Evolutionary conservation across 2,888 invertebrate species (phyloP), one percentile per base, ranked within the genome.

Genomic region (Tetanocera ferruginea): DNA sequence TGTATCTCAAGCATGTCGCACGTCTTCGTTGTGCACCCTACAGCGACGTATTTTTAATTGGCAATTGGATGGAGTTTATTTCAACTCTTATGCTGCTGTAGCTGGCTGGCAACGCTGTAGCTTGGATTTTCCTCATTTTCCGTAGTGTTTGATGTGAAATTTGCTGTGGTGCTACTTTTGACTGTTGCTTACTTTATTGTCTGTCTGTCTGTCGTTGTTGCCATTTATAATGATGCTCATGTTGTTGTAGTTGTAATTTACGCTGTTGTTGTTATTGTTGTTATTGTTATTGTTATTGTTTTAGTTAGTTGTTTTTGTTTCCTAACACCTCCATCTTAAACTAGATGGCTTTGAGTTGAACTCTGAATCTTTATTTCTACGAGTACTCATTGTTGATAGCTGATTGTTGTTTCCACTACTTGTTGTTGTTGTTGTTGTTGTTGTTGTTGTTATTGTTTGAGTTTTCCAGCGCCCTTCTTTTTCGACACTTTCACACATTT

Each of bases 401-500:
- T 34, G 11, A 31, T 31, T 51, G 51, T 70, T 70, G 11, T 70
- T 52, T 52, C 51, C 43, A 1, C 19, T 60, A 2, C 6, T 6
- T 23, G 55, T 19, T 55, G 55, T 60, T 60, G 52, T 52, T 52
- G 52, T 62, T 28, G 28, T 51, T 51, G 51, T 52, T 52, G 52
- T 52, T 11, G 17, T 19, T 37, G 17, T 66, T 66, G 34, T 19
- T n/a, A 37, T 34, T 66, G 69, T 60, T 69, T 17, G 1, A 64
- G 8, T 52, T 19, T 31, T 75, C 34, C 62, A 49, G 17, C 52
- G 66, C 52, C 52, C 51, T 66, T 64, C 51, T 52, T 75, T 72
- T 69, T 69, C 51, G 52, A 52, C 52, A 75, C 74, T 75, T 74
- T 74, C 74, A 51, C 74, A 75, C 66, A 75, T 66, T 75, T 64